Conservation (phyloP, 2,888 invertebrate species). For the Drosophila kambysellisi region DNA sequence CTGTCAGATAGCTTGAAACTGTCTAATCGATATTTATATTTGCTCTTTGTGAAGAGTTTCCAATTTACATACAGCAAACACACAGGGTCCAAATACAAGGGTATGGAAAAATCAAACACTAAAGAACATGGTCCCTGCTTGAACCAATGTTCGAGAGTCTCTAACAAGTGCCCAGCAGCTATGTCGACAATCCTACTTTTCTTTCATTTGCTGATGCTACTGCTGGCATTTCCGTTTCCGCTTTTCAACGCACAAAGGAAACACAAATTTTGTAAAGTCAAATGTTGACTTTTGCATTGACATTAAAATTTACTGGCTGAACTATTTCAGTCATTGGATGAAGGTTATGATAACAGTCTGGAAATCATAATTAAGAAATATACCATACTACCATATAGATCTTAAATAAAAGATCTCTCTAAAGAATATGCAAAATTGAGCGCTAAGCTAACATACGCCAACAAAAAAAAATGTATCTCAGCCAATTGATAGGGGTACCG, state of each 20-base stretch:
- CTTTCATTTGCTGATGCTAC: slow-evolving; percentile 17
- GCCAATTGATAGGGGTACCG: slow-evolving; percentile 20
- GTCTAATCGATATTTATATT: slow-evolving; percentile 78
- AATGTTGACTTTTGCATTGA: slow-evolving; percentile 35
- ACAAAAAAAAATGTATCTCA: not conserved
- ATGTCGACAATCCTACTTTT: slow-evolving; percentile 20
- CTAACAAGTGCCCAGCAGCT: slow-evolving; percentile 40
- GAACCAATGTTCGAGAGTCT: slow-evolving; percentile 7
- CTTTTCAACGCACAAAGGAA: slow-evolving; percentile 35
- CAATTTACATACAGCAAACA: slow-evolving; percentile 43
- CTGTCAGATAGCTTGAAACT: slow-evolving; percentile 67
- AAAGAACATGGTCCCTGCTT: slow-evolving; percentile 22
- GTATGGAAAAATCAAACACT: slow-evolving; percentile 15
- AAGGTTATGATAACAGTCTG: slow-evolving; percentile 1
- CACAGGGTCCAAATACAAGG: not conserved
- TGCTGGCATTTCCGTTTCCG: slow-evolving; percentile 73
- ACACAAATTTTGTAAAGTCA: slow-evolving; percentile 8
- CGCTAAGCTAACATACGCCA: slow-evolving; percentile 1
- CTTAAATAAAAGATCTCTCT: not conserved
- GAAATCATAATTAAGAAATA: not conserved
- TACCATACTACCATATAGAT: not conserved
- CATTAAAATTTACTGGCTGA: slow-evolving; percentile 35
- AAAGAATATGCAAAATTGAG: not conserved
- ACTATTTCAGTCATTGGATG: slow-evolving; percentile 6
- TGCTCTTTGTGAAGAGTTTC: slow-evolving; percentile 25